These are phyloP conservation scores for Ceryle rudis DNA, from an alignment of 2,797 vertebrate species.

Conservation along the genomic window DNA sequence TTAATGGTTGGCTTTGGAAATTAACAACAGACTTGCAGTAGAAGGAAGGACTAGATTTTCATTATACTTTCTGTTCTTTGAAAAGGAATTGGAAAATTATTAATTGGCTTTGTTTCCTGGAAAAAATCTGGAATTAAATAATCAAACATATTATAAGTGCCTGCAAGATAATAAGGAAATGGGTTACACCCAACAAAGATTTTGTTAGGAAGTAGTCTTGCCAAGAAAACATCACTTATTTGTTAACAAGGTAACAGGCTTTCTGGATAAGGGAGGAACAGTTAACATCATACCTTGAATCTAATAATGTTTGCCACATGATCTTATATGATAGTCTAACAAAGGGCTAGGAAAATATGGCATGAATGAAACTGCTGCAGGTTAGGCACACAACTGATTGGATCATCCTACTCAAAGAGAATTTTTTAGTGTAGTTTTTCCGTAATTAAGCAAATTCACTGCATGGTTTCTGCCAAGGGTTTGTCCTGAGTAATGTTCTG, in stretches of 20 bases:
- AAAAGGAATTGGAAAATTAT: background rate
- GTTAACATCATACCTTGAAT: background rate
- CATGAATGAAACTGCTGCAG: background rate
- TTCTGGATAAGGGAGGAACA: background rate
- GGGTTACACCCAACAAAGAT: conserved; percentile 8
- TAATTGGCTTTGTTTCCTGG: conserved; percentile 1
- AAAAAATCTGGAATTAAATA: conserved; percentile 25
- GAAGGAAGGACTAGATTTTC: background rate
- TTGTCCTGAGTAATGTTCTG: background rate
- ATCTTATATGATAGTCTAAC: background rate
- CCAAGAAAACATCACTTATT: conserved; percentile 9
- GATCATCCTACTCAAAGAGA: background rate
- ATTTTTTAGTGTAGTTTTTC: background rate
- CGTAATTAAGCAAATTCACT: background rate
- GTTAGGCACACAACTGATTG: background rate
- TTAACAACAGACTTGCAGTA: background rate
- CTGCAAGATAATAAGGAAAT: conserved; percentile 42
- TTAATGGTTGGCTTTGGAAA: background rate
- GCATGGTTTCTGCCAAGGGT: background rate
- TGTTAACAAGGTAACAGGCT: background rate
- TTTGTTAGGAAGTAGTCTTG: conserved; percentile 41
- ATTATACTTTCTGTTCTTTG: background rate
- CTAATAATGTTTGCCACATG: background rate
- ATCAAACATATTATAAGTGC: background rate
- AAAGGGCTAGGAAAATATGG: background rate